These are phyloP conservation scores for Microtus montanus DNA, from an alignment of 2,113 vertebrate species.

Conservation along the genomic window DNA sequence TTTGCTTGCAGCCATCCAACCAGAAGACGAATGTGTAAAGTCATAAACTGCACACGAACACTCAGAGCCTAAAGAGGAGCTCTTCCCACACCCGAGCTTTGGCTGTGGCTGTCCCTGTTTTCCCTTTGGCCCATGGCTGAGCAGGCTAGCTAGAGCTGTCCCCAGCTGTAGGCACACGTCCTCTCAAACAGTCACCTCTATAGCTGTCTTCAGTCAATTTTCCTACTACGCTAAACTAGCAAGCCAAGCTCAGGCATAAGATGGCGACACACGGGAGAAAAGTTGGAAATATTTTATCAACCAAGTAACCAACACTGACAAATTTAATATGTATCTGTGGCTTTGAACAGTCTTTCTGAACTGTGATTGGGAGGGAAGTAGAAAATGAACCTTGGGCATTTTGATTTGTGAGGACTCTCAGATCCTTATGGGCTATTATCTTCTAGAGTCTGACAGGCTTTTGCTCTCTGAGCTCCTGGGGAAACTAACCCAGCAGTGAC, in stretches of 20 bases:
- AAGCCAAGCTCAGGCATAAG: background rate
- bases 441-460: background rate
- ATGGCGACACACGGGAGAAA: background rate
- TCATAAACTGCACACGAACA: background rate
- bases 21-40: constrained; percentile 59
- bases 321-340: background rate
- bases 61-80: background rate
- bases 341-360: background rate
- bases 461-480: background rate
- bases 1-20: constrained; percentile 64
- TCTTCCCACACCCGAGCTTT: background rate
- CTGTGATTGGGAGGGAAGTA: background rate
- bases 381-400: background rate
- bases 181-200: background rate
- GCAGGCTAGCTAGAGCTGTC: background rate
- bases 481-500: background rate
- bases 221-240: background rate
- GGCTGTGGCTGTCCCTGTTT: background rate
- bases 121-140: background rate
- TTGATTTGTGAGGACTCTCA: background rate
- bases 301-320: background rate
- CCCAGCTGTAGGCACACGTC: background rate
- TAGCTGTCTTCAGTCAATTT: accelerated
- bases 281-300: background rate
- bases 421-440: background rate